These are phyloP conservation scores for Sinonovacula constricta DNA, from an alignment of 1,140 invertebrate species.

Conservation along the genomic window DNA sequence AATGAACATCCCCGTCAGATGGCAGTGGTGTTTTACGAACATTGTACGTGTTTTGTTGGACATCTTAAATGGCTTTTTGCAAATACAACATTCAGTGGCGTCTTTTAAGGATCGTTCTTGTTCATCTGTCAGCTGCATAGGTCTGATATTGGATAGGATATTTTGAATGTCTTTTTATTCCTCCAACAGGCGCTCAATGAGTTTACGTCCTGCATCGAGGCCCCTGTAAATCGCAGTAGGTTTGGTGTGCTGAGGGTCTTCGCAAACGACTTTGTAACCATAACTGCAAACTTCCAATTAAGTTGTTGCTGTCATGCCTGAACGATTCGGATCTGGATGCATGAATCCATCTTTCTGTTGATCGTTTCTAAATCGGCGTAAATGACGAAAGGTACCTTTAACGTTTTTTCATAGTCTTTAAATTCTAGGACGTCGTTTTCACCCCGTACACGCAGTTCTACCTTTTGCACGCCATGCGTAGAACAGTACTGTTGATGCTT, in stretches of 20 bases:
- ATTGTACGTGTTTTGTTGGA: not conserved
- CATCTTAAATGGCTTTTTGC: slow-evolving; percentile 45
- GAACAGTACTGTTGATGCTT: slow-evolving; percentile 10
- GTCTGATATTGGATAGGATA: slow-evolving; percentile 14
- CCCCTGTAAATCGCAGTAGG: slow-evolving; percentile 28
- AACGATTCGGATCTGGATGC: not conserved
- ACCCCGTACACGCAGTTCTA: not conserved
- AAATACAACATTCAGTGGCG: slow-evolving; percentile 7
- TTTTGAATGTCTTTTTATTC: slow-evolving; percentile 22
- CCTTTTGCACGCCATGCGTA: not conserved
- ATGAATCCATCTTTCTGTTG: slow-evolving; percentile 9
- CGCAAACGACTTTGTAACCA: slow-evolving; percentile 27
- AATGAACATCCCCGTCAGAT: slow-evolving; percentile 38
- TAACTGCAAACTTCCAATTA: slow-evolving; percentile 21
- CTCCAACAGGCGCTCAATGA: slow-evolving; percentile 13
- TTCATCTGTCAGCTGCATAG: not conserved
- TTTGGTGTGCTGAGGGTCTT: slow-evolving; percentile 4
- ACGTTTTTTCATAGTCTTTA: slow-evolving; percentile 9
- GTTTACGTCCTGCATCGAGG: slow-evolving; percentile 19
- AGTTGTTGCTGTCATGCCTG: not conserved
- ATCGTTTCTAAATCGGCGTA: slow-evolving; percentile 13
- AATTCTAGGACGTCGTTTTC: slow-evolving; percentile 1
- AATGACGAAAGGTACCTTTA: not conserved
- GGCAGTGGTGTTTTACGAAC: slow-evolving; percentile 30
- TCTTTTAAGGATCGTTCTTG: slow-evolving; percentile 16